A percentile compares a stretch with the other conserved stretches of the same genome.
These are phyloP conservation scores for Chrysolina americana DNA, from an alignment of 2,888 invertebrate genomes.

Conservation along the genomic window DNA sequence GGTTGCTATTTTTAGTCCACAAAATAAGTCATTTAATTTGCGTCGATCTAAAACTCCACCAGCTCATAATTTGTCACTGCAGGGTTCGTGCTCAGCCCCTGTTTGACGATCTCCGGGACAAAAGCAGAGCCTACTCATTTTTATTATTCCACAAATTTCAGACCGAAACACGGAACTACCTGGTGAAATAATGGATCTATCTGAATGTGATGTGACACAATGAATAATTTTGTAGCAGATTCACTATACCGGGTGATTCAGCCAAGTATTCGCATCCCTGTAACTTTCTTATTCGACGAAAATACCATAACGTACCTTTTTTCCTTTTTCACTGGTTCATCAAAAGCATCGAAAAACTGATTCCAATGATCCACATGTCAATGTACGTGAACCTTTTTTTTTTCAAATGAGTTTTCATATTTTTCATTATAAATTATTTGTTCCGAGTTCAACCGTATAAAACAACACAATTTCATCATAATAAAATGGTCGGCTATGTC, in stretches of 20 bases:
- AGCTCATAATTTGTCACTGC: conserved; percentile 43
- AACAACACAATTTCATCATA: no score
- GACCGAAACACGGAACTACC: conserved; percentile 22
- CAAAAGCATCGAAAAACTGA: no score
- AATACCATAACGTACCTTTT: no score
- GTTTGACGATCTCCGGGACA: conserved; percentile 35
- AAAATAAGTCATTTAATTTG: conserved; percentile 38
- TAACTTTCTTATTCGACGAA: no score
- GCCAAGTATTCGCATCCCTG: no score
- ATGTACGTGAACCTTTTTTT: no score
- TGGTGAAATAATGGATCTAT: not conserved
- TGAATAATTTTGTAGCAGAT: not conserved
- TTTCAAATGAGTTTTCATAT: no score
- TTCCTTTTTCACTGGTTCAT: no score
- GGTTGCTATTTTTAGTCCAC: not conserved
- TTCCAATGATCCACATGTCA: no score
- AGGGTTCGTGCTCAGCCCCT: conserved; percentile 38
- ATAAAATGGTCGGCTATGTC: no score
- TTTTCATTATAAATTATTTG: no score
- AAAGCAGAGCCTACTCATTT: conserved; percentile 32
- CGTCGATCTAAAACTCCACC: conserved; percentile 29
- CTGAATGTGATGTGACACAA: conserved; percentile 1
- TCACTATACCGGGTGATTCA: not conserved
- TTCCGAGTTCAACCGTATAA: no score
- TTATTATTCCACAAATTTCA: conserved; percentile 17